Base-by-base conservation (phyloP, 2,888 invertebrate genomes). In the Syrphus vitripennis region DNA sequence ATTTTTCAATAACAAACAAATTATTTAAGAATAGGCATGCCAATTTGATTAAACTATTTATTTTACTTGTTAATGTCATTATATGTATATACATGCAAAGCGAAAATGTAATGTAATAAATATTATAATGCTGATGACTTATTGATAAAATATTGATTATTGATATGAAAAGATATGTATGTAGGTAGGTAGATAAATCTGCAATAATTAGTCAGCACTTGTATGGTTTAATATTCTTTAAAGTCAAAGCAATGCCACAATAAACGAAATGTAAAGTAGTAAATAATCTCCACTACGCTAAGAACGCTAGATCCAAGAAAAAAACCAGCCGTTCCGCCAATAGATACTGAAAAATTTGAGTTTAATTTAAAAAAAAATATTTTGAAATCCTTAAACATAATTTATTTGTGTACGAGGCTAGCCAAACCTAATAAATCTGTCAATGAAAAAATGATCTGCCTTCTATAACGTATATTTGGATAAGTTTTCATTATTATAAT, bases 241-340 rank as follows among this genome's bases (percentile, higher is more conserved):
- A 90, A 91, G 6, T 92, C 93, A 12, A 91, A 84, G 5, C 93
- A 91, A 88, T 94, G 95, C 93, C 95, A 95, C 83, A 94, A 92
- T 9, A 96, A 92, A 1, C 95, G 93, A 34, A 96, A 89, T 0
- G 95, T 94, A 61, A 95, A 94, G 88, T 95, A 96, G 89, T 96
- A 96, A 2, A 96, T 89, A 24, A 97, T 94, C 91, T 97, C 97
- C 88, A 95, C 94, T 88, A 96, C 95, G 82, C 96, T 96, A 40
- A 97, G 93, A 0, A 96, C 95, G 88, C 96, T 96, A 90, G 96
- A 96, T 31, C 97, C 97, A 5, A 96, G 93, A 90, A 96, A 96
- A 3, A 97, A 92, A 0, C 96, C 96, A 0, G 95, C 96, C 92
- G 96, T 96, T 29, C 96, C 96, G n/a, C 97, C 96, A 4, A 97